Conservation (phyloP, 2,113 vertebrate genomes). For the Psilopogon haemacephalus region DNA sequence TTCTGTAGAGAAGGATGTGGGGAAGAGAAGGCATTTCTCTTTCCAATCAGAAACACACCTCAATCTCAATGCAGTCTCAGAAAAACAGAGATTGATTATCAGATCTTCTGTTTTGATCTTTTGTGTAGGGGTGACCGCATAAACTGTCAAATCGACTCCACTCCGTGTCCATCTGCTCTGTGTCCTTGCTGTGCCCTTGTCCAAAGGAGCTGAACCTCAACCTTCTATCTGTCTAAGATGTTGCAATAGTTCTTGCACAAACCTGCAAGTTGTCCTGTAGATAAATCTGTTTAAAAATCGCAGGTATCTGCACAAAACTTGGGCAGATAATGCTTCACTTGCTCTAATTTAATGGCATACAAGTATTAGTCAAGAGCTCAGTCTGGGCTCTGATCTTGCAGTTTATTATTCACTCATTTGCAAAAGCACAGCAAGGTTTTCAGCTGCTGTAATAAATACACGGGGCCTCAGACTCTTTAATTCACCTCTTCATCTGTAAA, state of each 20-base stretch:
- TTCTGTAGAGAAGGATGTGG: background rate
- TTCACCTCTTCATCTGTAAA: background rate
- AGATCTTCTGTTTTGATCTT: background rate
- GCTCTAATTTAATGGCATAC: background rate
- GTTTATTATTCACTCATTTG: background rate
- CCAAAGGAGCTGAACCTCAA: background rate
- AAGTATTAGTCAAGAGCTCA: background rate
- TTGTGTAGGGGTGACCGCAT: background rate
- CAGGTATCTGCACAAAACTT: background rate
- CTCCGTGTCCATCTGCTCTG: background rate
- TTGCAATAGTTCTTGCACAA: background rate
- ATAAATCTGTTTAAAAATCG: background rate
- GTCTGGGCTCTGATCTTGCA: background rate
- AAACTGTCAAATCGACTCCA: background rate
- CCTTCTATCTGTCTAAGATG: background rate
- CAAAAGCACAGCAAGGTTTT: background rate
- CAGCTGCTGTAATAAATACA: background rate
- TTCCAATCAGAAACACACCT: background rate
- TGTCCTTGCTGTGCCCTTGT: background rate
- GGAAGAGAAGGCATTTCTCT: background rate
- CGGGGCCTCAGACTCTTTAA: background rate
- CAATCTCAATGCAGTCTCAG: background rate
- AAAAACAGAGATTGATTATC: background rate
- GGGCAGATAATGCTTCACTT: background rate
- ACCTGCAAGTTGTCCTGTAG: background rate